phyloP scores from a whole-genome alignment of 2,113 vertebrate genomes.

The Procavia capensis region DNA sequence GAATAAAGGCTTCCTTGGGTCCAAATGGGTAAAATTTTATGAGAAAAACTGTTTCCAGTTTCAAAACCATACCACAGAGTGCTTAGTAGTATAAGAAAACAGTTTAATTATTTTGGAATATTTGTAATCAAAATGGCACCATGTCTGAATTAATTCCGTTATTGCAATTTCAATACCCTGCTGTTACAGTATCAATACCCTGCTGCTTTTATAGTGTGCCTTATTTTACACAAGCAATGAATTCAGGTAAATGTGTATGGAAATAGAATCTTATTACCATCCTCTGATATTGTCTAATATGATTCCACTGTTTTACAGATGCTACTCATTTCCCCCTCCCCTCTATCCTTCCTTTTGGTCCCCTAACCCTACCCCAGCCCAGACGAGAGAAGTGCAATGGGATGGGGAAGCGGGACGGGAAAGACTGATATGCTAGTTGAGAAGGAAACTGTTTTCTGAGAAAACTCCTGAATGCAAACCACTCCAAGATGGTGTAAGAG shows the following conservation, averaged over 20 bases:
- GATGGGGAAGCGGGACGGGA: neutral
- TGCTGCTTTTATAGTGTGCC: conserved; percentile 8
- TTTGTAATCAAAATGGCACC: neutral
- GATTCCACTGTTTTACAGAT: neutral
- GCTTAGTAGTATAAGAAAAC: neutral
- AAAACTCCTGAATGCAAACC: neutral
- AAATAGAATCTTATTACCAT: conserved; percentile 32
- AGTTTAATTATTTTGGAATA: conserved; percentile 49
- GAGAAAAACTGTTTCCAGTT: conserved; percentile 11
- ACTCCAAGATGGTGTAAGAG: neutral
- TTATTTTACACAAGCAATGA: conserved; percentile 58
- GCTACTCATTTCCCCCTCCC: neutral
- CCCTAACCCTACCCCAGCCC: neutral
- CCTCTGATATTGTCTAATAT: neutral
- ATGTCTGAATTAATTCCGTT: conserved; percentile 47
- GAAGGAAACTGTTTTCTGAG: neutral
- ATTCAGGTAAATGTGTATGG: conserved; percentile 21
- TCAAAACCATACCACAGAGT: neutral
- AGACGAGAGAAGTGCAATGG: neutral
- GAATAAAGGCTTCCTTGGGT: conserved; percentile 30
- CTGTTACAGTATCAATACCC: conserved; percentile 17
- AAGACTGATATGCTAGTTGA: neutral
- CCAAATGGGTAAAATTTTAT: conserved; percentile 11
- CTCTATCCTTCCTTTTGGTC: neutral
- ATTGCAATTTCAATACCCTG: conserved; percentile 23